Conservation (phyloP, 2,113 vertebrate genomes). For the Grammomys surdaster region DNA sequence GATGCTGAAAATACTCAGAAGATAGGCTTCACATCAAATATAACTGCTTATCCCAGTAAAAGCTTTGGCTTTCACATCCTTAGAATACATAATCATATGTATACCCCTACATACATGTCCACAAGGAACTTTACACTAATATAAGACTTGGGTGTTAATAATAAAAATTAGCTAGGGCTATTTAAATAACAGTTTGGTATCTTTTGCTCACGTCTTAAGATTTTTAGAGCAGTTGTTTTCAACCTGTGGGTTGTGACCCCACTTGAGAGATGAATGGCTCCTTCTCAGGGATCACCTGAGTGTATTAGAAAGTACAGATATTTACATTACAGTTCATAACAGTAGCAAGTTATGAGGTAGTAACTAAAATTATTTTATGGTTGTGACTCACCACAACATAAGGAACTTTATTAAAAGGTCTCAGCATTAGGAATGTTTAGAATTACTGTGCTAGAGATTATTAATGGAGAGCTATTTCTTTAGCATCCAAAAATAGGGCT, state of each 20-base stretch:
- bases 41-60: background rate
- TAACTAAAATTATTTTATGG: background rate
- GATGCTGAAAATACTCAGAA: constrained; percentile 1
- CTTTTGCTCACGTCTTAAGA: background rate
- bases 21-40: constrained; percentile 15
- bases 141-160: background rate
- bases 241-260: background rate
- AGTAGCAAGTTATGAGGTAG: background rate
- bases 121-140: background rate
- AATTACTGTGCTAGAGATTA: background rate
- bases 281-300: no score
- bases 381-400: background rate
- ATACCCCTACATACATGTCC: background rate
- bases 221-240: no score
- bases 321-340: background rate
- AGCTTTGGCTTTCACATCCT: background rate
- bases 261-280: background rate
- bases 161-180: background rate
- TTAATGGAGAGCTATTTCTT: constrained; percentile 5
- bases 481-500: background rate
- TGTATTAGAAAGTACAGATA: no score
- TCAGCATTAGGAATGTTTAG: background rate
- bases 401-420: background rate
- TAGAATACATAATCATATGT: background rate
- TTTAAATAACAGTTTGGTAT: constrained; percentile 1